These are phyloP conservation scores for Sigmodon hispidus DNA, from an alignment of 2,113 vertebrate genomes.

Conservation along the genomic window DNA sequence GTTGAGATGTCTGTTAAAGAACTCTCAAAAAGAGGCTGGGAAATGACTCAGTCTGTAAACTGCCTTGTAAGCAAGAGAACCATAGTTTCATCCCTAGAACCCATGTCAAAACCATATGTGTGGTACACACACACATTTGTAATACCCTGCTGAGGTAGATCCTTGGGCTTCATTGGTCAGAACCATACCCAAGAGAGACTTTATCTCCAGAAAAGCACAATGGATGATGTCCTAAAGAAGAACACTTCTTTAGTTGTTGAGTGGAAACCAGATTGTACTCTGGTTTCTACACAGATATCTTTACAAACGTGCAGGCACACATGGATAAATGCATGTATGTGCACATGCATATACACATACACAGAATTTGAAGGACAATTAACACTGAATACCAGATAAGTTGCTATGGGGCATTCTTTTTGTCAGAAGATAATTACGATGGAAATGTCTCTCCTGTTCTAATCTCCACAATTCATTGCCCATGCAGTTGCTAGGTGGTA, in stretches of 20 bases:
- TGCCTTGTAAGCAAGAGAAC: neutral
- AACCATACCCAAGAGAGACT: neutral
- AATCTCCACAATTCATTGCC: fast-evolving
- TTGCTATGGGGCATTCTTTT: neutral
- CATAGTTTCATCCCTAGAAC: neutral
- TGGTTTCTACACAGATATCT: neutral
- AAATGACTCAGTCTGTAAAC: neutral
- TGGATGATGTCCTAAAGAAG: neutral
- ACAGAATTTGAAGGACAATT: neutral
- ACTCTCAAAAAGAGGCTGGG: neutral
- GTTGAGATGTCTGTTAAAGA: neutral
- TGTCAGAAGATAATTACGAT: fast-evolving
- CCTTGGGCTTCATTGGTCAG: neutral
- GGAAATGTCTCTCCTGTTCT: neutral
- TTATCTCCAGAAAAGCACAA: neutral
- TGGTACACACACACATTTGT: no score
- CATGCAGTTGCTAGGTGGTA: neutral
- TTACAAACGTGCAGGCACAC: neutral
- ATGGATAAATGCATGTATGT: no score
- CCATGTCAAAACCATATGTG: neutral
- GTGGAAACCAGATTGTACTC: no score
- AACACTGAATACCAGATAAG: neutral
- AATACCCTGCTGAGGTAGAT: no score
- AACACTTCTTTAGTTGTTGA: no score
- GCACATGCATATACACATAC: no score